Base-by-base conservation (phyloP, 2,888 invertebrate species). In the Phymatocera aterrima region DNA sequence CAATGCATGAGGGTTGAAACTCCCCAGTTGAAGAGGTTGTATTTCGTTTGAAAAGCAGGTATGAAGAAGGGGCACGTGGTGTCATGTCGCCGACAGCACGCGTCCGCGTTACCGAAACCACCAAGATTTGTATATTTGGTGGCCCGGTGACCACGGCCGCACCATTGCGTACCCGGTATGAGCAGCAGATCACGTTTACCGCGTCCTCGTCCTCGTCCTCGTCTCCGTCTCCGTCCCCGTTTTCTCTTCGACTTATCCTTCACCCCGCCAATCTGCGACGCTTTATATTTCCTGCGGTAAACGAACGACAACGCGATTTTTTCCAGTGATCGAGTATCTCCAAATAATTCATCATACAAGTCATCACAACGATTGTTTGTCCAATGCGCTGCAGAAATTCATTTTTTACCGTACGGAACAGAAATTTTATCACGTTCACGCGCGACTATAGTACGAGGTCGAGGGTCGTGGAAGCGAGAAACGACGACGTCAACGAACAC, bases 141-240 rank as follows among this genome's bases (percentile, higher is more conserved):
- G 4, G 97, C 97, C 0, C 94, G 94, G 87, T 95, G 95, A 1
- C 98, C 98, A 84, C 95, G 95, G 31, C 98, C 98, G 91, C 98
- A 98, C 98, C 98, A 98, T 88, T 96, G 96, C 0, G 98, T 98
- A 68, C 97, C 97, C 0, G 97, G 97, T 65, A 97, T 94, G 81
- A 96, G 94, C 79, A 97, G 92, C 84, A 96, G 91, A 88, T 96
- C 95, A 88, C 92, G 90, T 82, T 93, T 87, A 81, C 91, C 92
- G 40, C 93, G 91, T 83, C 91, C 92, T 78, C 89, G 88, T 87
- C 92, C 92, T 85, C 91, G 91, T 0, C 91, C 90, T 81, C 91
- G 91, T 31, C 92, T 91, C 28, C 92, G 68, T 83, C 91, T 91
- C 83, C 89, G 87, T 91, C 92, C 92, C 51, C 81, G 81, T 43